Evolutionary conservation across 2,888 invertebrate genomes (phyloP), one percentile per base, ranked within the genome.

Genomic region (Prosopocoilus inquinatus): DNA sequence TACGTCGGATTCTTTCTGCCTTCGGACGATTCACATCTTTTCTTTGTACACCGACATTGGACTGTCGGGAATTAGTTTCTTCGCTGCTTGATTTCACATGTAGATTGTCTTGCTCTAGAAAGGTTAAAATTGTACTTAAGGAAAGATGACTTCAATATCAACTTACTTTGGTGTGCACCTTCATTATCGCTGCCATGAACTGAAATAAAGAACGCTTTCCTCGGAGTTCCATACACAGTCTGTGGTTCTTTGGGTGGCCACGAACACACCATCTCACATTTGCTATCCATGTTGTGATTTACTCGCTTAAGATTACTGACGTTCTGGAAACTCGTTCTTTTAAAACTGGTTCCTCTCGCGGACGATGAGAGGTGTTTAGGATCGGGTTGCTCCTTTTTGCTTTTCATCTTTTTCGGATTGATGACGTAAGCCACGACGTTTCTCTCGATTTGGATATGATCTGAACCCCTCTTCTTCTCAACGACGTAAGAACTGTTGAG

Each of bases 351-450:
- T 28, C 20, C 20, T 28, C 20, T 28, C 20, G 20, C 1, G 20
- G 20, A 28, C 20, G 20, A 28, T 5, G 20, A 7, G 7, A 28
- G 7, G 7, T 28, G 7, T 28, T 28, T 28, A 7, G 20, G 20
- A 1, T 28, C 20, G 7, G 7, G 20, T 28, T 28, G 20, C 9
- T 38, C 38, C 12, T 38, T 38, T 38, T 9, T 41, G 3, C 2
- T 4, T 11, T 41, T 15, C 16, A 11, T 7, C 41, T 13, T 11
- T 41, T 41, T 41, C 2, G 57, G 39, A 5, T 46, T 45, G 33
- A 49, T 57, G 13, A 47, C 46, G 13, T 48, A 50, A 9, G 53
- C 44, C 28, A 57, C 36, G 11, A 57, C 57, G 11, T 51, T 51
- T 13, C 36, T 49, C 9, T 57, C 57, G 2, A 57, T 45, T 16